These are phyloP conservation scores for Ips nitidus DNA, from an alignment of 1,140 invertebrate genomes.

Conservation along the genomic window DNA sequence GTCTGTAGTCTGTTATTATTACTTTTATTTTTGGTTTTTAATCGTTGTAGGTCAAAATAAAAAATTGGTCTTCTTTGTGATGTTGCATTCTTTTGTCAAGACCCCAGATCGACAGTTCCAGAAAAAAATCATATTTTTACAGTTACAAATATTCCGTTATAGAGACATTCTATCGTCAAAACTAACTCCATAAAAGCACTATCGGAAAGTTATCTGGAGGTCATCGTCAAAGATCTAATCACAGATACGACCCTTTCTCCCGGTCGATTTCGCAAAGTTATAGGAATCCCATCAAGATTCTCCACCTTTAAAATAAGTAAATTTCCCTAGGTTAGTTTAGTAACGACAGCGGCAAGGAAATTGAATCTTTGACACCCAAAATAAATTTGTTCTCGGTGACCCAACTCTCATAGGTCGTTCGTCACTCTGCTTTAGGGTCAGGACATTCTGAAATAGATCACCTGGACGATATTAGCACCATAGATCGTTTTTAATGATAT, in stretches of 20 bases:
- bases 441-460: neutral
- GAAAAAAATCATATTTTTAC: no score
- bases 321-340: conserved; percentile 14
- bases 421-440: conserved; percentile 5
- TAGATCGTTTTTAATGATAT: no score
- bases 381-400: conserved; percentile 21
- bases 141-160: no score
- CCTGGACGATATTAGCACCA: neutral
- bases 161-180: no score
- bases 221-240: conserved; percentile 1
- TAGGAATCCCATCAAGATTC: conserved; percentile 1
- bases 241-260: neutral
- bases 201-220: neutral
- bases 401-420: conserved; percentile 4
- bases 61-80: no score
- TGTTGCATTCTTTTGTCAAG: no score
- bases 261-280: neutral
- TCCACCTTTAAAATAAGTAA: conserved; percentile 7
- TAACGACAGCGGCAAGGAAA: conserved; percentile 9
- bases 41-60: no score
- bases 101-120: no score
- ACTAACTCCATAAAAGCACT: no score
- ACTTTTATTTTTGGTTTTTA: no score
- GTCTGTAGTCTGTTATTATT: no score
- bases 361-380: conserved; percentile 15